Percentiles rank a stretch among this genome's conserved stretches.
phyloP scores from a whole-genome alignment of 1,140 invertebrate genomes.

The Heliconius himera region DNA sequence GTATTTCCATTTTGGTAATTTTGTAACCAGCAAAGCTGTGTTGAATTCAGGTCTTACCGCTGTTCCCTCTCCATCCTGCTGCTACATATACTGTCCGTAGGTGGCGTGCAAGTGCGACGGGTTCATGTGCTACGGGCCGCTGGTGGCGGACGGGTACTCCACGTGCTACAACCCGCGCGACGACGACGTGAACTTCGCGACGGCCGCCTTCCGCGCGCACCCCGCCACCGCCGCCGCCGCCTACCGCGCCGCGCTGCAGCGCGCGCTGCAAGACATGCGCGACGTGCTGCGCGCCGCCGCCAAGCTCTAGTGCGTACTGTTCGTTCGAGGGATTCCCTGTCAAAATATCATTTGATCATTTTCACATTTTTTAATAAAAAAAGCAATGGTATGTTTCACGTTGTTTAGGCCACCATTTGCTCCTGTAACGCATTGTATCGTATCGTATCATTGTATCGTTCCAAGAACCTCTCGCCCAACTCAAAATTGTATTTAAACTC shows the following conservation, averaged over 20 bases:
- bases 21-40: no score
- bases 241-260: conserved; percentile 83
- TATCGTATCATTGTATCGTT: neutral
- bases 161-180: conserved; percentile 92
- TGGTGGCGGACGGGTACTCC: conserved; percentile 89
- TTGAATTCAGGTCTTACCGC: no score
- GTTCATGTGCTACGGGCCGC: conserved; percentile 92
- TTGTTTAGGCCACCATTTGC: no score
- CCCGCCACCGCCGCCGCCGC: conserved; percentile 79
- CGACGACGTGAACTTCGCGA: conserved; percentile 87
- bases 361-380: no score
- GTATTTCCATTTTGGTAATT: no score
- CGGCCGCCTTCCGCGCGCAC: conserved; percentile 85
- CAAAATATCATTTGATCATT: no score
- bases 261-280: conserved; percentile 85
- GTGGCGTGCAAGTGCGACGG: conserved; percentile 87
- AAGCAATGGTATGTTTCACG: no score
- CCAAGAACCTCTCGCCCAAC: neutral
- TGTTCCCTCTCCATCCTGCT: no score
- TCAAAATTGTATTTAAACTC: neutral
- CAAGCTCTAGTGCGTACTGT: conserved; percentile 65
- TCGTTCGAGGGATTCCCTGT: no score
- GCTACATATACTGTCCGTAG: no score
- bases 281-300: conserved; percentile 80
- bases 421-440: neutral